These are phyloP conservation scores for Pseudeuparius sepicola DNA, from an alignment of 2,888 invertebrate genomes.

Conservation along the genomic window DNA sequence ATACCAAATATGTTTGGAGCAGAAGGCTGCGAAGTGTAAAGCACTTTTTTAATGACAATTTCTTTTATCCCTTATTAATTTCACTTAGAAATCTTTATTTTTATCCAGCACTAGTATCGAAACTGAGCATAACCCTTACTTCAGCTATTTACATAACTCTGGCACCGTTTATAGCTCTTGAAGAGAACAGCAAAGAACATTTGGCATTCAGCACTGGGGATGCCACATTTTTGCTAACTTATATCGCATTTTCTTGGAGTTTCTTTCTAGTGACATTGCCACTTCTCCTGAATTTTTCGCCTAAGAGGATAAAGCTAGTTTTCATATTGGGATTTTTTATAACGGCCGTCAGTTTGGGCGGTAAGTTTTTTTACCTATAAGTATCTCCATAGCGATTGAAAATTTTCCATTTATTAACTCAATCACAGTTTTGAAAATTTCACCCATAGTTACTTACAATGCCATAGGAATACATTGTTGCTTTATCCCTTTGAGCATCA, in stretches of 20 bases:
- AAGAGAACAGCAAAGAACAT: slow-evolving; percentile 19
- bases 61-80: slow-evolving; percentile 21
- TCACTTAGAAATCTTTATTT: slow-evolving; percentile 24
- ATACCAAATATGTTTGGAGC: slow-evolving; percentile 24
- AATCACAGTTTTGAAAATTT: too few relatives aligned
- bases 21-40: slow-evolving; percentile 20
- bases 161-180: slow-evolving; percentile 22
- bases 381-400: too few relatives aligned
- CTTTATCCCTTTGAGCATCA: too few relatives aligned
- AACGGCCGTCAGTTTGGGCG: slow-evolving; percentile 23
- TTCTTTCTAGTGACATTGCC: slow-evolving; percentile 26
- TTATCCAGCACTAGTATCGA: slow-evolving; percentile 24
- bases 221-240: slow-evolving; percentile 26
- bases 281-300: slow-evolving; percentile 22
- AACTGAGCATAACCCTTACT: slow-evolving; percentile 18
- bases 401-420: slow-evolving; percentile 11
- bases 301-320: slow-evolving; percentile 20
- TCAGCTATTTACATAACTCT: slow-evolving; percentile 23
- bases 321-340: slow-evolving; percentile 24
- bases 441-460: too few relatives aligned
- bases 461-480: neutral
- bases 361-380: slow-evolving; percentile 22
- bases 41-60: slow-evolving; percentile 22
- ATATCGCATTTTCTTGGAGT: slow-evolving; percentile 28
- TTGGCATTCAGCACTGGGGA: slow-evolving; percentile 20